Percentiles rank a stretch among this genome's conserved stretches.
These are phyloP conservation scores for Cheilosia impressa DNA, from an alignment of 2,888 invertebrate species.

Conservation along the genomic window DNA sequence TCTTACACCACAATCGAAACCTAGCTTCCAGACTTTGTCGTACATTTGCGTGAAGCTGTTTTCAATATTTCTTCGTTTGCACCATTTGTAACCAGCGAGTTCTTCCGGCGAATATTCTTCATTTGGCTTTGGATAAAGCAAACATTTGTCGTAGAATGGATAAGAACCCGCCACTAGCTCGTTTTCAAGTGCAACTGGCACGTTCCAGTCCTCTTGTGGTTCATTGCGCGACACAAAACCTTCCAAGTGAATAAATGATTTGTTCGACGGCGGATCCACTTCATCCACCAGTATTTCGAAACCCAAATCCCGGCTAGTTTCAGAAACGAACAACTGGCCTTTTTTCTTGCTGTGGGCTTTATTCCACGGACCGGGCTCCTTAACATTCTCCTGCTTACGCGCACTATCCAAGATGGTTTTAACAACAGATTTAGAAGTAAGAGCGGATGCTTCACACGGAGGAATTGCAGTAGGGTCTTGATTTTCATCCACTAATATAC, in stretches of 20 bases:
- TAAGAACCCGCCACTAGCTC: constrained; percentile 76
- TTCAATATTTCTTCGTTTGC: constrained; percentile 76
- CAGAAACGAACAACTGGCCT: constrained; percentile 77
- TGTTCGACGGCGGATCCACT: constrained; percentile 25
- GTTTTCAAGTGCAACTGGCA: constrained; percentile 80
- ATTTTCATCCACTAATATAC: constrained; percentile 81
- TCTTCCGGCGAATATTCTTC: constrained; percentile 82
- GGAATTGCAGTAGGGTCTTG: constrained; percentile 77
- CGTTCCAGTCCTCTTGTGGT: constrained; percentile 79
- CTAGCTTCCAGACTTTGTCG: constrained; percentile 78
- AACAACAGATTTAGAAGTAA: constrained; percentile 76
- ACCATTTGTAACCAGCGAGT: constrained; percentile 79
- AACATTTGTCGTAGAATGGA: constrained; percentile 81
- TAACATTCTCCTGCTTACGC: constrained; percentile 88
- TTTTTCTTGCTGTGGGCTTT: constrained; percentile 80
- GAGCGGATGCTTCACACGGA: constrained; percentile 3
- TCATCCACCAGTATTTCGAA: constrained; percentile 82
- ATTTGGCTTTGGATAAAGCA: constrained; percentile 81
- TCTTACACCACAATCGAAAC: constrained; percentile 76
- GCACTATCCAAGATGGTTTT: constrained; percentile 86
- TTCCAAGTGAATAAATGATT: constrained; percentile 77
- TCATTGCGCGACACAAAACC: constrained; percentile 79
- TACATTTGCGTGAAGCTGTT: constrained; percentile 78
- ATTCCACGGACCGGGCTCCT: constrained; percentile 89
- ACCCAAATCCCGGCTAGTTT: constrained; percentile 76